Percentiles rank a stretch among this genome's conserved stretches.
Conservation (phyloP, 2,797 vertebrate species). For the Sebastes jordani region DNA sequence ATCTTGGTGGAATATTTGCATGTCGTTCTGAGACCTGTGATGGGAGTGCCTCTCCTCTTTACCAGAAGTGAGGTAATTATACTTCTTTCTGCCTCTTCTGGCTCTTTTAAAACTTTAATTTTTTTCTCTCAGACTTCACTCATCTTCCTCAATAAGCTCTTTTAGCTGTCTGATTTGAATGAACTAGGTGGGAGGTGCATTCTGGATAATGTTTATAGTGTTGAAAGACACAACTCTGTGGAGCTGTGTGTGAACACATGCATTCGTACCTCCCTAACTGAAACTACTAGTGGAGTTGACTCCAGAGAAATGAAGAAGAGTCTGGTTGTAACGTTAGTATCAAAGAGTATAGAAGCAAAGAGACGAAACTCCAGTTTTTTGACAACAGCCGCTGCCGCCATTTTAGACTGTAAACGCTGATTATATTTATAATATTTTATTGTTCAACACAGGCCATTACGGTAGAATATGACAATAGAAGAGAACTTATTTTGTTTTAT, state of each 20-base stretch:
- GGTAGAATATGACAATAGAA: too few relatives aligned
- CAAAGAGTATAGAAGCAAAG: too few relatives aligned
- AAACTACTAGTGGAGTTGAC: background rate
- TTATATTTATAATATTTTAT: too few relatives aligned
- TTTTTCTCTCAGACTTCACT: background rate
- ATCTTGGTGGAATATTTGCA: conserved; percentile 88
- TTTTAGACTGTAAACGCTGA: too few relatives aligned
- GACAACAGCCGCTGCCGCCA: too few relatives aligned
- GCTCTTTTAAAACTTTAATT: background rate
- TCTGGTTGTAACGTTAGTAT: background rate
- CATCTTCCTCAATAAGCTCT: too few relatives aligned
- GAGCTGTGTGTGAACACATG: background rate
- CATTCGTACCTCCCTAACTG: background rate
- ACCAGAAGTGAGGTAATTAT: conserved; percentile 91
- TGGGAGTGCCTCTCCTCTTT: conserved; percentile 87
- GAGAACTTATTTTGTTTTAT: too few relatives aligned
- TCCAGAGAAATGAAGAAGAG: background rate
- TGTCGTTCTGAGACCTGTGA: conserved; percentile 84
- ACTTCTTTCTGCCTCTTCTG: background rate
- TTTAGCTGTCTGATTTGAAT: background rate
- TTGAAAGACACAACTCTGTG: background rate
- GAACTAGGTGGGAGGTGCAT: background rate
- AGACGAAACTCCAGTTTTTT: too few relatives aligned
- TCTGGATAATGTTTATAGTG: background rate
- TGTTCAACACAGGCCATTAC: too few relatives aligned